Conservation (phyloP, 2,113 vertebrate species). For the Odocoileus virginianus region DNA sequence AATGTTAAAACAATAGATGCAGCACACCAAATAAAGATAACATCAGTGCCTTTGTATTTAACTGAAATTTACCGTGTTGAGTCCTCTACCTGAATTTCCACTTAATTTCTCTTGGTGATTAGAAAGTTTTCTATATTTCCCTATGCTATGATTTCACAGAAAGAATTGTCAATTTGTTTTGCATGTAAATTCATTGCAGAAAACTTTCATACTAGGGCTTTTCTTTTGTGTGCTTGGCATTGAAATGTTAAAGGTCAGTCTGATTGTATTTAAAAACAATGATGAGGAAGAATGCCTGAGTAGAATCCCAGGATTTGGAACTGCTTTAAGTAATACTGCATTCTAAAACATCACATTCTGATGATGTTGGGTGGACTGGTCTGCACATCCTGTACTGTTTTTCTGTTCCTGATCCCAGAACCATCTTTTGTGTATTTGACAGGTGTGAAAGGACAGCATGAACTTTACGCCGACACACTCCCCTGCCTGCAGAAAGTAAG, state of each 20-base stretch:
- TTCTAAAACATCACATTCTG: background rate
- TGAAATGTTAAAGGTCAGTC: background rate
- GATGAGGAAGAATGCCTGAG: background rate
- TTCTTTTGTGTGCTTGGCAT: background rate
- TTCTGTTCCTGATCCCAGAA: background rate
- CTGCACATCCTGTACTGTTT: background rate
- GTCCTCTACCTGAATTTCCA: background rate
- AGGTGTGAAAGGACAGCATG: slow-evolving; percentile 53
- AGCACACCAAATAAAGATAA: background rate
- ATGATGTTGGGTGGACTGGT: background rate
- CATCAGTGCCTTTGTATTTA: background rate
- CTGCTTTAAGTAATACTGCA: background rate
- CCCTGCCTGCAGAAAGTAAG: slow-evolving; percentile 74
- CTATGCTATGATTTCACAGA: background rate
- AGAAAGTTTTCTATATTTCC: background rate
- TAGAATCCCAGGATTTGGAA: background rate
- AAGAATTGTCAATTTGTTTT: slow-evolving; percentile 8
- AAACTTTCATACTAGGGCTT: background rate
- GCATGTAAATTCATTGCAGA: background rate
- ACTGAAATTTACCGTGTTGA: background rate
- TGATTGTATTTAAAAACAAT: slow-evolving; percentile 16
- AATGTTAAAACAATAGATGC: background rate
- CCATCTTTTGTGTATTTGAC: slow-evolving; percentile 24
- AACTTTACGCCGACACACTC: slow-evolving; percentile 17
- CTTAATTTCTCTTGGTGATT: background rate